A percentile compares a stretch with the other conserved stretches of the same genome.
phyloP scores from a whole-genome alignment of 1,140 invertebrate genomes.

The Physella acuta region DNA sequence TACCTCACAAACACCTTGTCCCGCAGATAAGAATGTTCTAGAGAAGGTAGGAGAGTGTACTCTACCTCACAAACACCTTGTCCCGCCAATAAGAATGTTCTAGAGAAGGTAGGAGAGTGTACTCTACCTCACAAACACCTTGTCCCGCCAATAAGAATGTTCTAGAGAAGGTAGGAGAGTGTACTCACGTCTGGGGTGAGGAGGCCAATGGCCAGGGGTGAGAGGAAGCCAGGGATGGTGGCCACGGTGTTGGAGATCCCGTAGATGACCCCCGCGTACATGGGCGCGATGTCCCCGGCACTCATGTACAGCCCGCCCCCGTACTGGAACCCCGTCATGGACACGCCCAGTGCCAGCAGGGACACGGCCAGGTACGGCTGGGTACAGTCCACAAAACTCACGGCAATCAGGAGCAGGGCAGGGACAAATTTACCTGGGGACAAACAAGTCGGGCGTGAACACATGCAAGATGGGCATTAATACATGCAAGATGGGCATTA shows the following conservation, averaged over 20 bases:
- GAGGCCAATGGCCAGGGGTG: constrained; percentile 46
- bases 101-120: too few relatives aligned
- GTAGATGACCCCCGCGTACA: constrained; percentile 48
- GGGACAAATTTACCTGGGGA: constrained; percentile 25
- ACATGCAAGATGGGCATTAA: too few relatives aligned
- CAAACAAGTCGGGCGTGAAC: too few relatives aligned
- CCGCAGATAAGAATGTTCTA: too few relatives aligned
- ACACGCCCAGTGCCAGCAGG: constrained; percentile 20
- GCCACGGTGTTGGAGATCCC: constrained; percentile 55
- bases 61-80: too few relatives aligned
- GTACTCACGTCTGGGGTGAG: constrained; percentile 46
- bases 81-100: too few relatives aligned
- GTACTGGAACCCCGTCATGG: constrained; percentile 26
- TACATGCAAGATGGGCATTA: too few relatives aligned
- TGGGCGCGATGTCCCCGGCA: constrained; percentile 31
- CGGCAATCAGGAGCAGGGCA: constrained; percentile 25
- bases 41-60: too few relatives aligned
- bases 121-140: too few relatives aligned
- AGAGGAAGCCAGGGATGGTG: constrained; percentile 49
- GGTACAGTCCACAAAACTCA: constrained; percentile 28
- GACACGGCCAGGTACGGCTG: constrained; percentile 14
- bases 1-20: too few relatives aligned
- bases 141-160: too few relatives aligned
- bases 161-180: too few relatives aligned
- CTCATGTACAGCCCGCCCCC: constrained; percentile 28